A percentile compares a stretch with the other conserved stretches of the same genome.
These are phyloP conservation scores for Nomia melanderi DNA, from an alignment of 1,140 invertebrate genomes.

Conservation along the genomic window DNA sequence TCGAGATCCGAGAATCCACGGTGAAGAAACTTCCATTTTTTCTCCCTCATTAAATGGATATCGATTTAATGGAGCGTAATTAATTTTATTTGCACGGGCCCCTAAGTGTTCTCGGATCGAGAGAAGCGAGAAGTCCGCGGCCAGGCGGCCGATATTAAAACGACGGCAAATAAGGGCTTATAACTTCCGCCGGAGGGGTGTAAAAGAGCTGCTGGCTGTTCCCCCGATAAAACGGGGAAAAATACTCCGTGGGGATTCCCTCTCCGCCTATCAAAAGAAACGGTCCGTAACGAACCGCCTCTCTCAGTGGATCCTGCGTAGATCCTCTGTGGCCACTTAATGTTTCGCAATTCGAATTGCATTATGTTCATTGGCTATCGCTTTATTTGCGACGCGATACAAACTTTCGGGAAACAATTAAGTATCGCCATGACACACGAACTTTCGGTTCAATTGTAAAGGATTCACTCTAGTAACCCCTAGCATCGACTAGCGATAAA, in stretches of 20 bases:
- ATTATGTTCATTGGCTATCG: background rate
- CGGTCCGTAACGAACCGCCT: background rate
- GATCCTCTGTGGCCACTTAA: background rate
- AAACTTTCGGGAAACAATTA: background rate
- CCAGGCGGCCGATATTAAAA: background rate
- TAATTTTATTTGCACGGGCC: slow-evolving; percentile 6
- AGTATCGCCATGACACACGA: no score
- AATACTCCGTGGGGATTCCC: background rate
- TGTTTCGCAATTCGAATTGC: background rate
- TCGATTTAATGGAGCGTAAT: background rate
- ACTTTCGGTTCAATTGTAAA: no score
- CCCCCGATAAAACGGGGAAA: background rate
- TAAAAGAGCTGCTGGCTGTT: slow-evolving; percentile 2
- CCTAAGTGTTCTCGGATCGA: background rate
- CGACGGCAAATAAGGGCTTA: background rate
- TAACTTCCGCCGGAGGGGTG: background rate
- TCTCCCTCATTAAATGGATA: background rate
- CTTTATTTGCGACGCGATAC: background rate
- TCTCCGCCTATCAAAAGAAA: background rate
- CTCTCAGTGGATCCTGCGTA: no score
- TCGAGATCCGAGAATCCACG: no score
- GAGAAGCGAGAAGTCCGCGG: background rate
- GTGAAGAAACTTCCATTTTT: background rate
- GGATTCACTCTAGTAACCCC: no score
- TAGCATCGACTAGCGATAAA: no score